A percentile compares a stretch with the other conserved stretches of the same genome.
Conservation (phyloP, 1,140 invertebrate species). For the Drosophila lini region DNA sequence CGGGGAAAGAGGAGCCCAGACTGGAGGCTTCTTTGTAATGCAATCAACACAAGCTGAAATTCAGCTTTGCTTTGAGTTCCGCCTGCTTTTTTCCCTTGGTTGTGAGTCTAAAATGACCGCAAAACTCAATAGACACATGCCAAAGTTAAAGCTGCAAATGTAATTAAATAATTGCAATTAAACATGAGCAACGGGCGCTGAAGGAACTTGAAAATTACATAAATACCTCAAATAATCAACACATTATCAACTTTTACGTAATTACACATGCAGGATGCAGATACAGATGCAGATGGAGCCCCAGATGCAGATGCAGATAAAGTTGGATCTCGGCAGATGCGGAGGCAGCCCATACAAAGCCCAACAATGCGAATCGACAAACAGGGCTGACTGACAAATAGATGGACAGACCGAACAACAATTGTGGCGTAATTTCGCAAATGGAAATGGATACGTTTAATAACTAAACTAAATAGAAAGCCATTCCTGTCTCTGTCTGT, state of each 20-base stretch:
- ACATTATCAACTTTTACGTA: constrained; percentile 79
- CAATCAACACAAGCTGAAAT: constrained; percentile 45
- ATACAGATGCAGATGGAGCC: constrained; percentile 23
- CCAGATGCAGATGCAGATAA: constrained; percentile 32
- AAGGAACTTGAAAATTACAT: constrained; percentile 51
- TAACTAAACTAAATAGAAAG: constrained; percentile 78
- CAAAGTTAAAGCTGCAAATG: constrained; percentile 58
- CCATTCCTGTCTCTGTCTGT: constrained; percentile 15
- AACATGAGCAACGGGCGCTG: constrained; percentile 30
- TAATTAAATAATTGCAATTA: constrained; percentile 76
- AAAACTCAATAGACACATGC: constrained; percentile 47
- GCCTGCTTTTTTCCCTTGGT: constrained; percentile 12
- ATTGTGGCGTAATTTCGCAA: constrained; percentile 63
- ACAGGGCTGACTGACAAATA: constrained; percentile 14
- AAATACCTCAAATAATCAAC: constrained; percentile 79
- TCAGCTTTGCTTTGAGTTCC: constrained; percentile 15
- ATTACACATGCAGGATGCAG: constrained; percentile 58
- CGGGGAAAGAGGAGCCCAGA: not conserved
- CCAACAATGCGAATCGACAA: constrained; percentile 38
- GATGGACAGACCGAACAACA: constrained; percentile 43
- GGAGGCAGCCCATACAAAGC: constrained; percentile 18
- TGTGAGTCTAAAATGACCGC: constrained; percentile 28
- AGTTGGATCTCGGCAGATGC: constrained; percentile 24
- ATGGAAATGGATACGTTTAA: constrained; percentile 78
- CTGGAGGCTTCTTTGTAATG: constrained; percentile 36